Conservation (phyloP, 1,140 invertebrate genomes). For the Cepaea nemoralis region DNA sequence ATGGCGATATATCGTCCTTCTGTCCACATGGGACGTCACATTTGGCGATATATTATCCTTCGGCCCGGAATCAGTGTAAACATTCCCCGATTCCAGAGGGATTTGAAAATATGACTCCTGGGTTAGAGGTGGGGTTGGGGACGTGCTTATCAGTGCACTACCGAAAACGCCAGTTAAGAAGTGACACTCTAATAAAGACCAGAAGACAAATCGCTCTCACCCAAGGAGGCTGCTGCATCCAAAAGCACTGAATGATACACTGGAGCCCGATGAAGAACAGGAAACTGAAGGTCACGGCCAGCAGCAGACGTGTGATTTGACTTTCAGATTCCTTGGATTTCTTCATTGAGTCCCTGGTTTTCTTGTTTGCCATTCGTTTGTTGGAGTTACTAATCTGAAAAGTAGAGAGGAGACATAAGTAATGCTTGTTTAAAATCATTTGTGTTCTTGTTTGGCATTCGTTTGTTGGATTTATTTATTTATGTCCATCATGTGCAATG, state of each 20-base stretch:
- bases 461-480: too few relatives aligned
- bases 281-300: slow-evolving; percentile 62
- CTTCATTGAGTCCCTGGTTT: slow-evolving; percentile 47
- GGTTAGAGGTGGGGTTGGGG: not conserved
- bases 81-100: too few relatives aligned
- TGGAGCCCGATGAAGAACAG: slow-evolving; percentile 59
- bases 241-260: slow-evolving; percentile 63
- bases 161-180: not conserved
- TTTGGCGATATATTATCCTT: too few relatives aligned
- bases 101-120: not conserved
- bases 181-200: not conserved
- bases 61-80: too few relatives aligned
- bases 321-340: slow-evolving; percentile 55
- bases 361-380: slow-evolving; percentile 49
- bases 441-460: too few relatives aligned
- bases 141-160: not conserved
- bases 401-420: too few relatives aligned
- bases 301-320: slow-evolving; percentile 59
- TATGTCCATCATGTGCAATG: too few relatives aligned
- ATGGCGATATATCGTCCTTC: too few relatives aligned
- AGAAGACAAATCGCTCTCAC: slow-evolving; percentile 40
- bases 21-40: too few relatives aligned
- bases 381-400: slow-evolving; percentile 49
- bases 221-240: slow-evolving; percentile 52
- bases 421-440: too few relatives aligned